These are phyloP conservation scores for Eristalis tenax DNA, from an alignment of 2,888 invertebrate genomes.

Conservation along the genomic window DNA sequence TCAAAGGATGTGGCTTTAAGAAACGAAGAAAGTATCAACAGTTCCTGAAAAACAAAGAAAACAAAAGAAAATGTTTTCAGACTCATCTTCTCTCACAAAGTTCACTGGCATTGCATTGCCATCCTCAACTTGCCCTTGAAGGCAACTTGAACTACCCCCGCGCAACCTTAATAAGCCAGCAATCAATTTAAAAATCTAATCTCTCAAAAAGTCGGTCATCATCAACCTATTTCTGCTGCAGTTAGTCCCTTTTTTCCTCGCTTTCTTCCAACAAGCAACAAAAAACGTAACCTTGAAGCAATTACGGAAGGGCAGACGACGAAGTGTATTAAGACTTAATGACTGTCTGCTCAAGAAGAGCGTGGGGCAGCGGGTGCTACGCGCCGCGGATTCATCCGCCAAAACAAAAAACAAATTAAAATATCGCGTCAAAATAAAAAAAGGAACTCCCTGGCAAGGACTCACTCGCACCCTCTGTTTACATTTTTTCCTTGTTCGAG, in stretches of 20 bases:
- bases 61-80: neutral
- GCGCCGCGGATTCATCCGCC: slow-evolving; percentile 40
- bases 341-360: slow-evolving; percentile 54
- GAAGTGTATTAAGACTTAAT: slow-evolving; percentile 70
- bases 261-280: neutral
- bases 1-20: too few species aligned
- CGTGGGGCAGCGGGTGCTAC: neutral
- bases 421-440: slow-evolving; percentile 70
- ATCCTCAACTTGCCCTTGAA: neutral
- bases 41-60: neutral
- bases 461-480: slow-evolving; percentile 64
- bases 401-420: slow-evolving; percentile 70
- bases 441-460: slow-evolving; percentile 29
- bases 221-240: slow-evolving; percentile 19
- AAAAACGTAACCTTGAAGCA: slow-evolving; percentile 64
- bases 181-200: slow-evolving; percentile 56
- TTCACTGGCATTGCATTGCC: neutral
- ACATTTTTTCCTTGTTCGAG: slow-evolving; percentile 53
- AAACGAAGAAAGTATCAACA: too few species aligned
- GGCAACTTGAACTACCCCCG: neutral
- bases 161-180: slow-evolving; percentile 16
- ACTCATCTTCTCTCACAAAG: neutral
- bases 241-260: slow-evolving; percentile 28
- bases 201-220: slow-evolving; percentile 62
- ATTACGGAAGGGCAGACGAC: slow-evolving; percentile 65